These are phyloP conservation scores for Grus americana DNA, from an alignment of 2,113 vertebrate species.

Conservation along the genomic window DNA sequence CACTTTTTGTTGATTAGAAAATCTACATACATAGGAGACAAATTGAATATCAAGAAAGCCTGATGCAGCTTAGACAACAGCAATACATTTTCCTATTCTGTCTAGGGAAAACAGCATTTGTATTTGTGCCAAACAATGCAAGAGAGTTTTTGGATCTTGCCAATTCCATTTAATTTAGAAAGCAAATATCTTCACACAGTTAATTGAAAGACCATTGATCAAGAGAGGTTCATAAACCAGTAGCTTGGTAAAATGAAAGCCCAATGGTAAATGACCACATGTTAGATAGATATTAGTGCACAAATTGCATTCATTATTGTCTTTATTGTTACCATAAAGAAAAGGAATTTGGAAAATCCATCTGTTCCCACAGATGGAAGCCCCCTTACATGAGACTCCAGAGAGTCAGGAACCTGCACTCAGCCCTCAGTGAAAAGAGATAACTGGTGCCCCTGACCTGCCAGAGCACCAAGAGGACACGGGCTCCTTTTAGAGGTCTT, in stretches of 20 bases:
- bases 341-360: constrained; percentile 10
- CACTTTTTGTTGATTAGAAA: not conserved
- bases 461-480: not conserved
- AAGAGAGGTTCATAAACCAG: constrained; percentile 50
- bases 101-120: not conserved
- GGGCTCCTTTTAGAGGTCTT: not conserved
- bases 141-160: constrained; percentile 20
- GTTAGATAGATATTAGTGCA: constrained; percentile 12
- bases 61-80: not conserved
- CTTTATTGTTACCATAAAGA: constrained; percentile 21
- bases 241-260: constrained; percentile 59
- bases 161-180: constrained; percentile 39
- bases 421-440: not conserved
- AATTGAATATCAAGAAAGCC: not conserved
- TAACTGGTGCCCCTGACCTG: not conserved
- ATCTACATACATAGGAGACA: not conserved
- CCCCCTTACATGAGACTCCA: not conserved
- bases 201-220: constrained; percentile 54
- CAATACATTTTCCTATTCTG: not conserved
- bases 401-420: not conserved
- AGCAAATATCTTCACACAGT: constrained; percentile 37
- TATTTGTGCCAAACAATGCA: constrained; percentile 9
- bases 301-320: constrained; percentile 48
- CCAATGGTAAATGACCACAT: constrained; percentile 38
- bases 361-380: not conserved